Base-by-base conservation (phyloP, 2,888 invertebrate genomes). In the Oligia strigilis region DNA sequence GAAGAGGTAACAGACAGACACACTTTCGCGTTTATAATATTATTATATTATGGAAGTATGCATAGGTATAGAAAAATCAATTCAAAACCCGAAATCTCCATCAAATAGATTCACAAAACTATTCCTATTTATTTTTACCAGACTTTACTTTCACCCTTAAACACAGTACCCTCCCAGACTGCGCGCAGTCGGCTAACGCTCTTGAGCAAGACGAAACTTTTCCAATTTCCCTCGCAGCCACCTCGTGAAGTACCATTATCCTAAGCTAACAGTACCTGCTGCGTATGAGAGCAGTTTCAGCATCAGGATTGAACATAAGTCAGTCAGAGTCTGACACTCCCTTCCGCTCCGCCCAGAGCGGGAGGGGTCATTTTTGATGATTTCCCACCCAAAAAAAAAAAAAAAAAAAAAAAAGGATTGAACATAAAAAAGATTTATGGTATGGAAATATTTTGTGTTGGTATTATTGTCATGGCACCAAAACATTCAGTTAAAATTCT, bases 131-230 rank as follows among this genome's bases (percentile, higher is more conserved):
- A 55, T 43, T 67, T 71, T 14, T 14, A 5, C 23, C 43, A 74
- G 66, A 72, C 70, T 65, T 60, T 2, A 72, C n/a, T 36, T 29
- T n/a, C 46, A 65, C 14, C 19, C 9, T 43, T 72, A 82, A 84
- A 78, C 67, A 78, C 78, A 77, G 17, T n/a, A 76, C 75, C 67
- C 77, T 72, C 70, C 78, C 80, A 87, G 85, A 70, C 77, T 5
- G 9, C 0, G 6, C 65, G 49, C 74, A 81, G 80, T 81, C 67
- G 80, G 83, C 64, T 71, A 71, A 67, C 72, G 77, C 72, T 82
- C 82, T 82, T 77, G 75, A 83, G 65, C 49, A 66, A 83, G 75
- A 78, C 23, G 58, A 81, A 88, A 88, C 89, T 88, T 88, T 88
- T 88, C 81, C 85, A 88, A 88, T 88, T 87, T 89, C 55, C 76